Evolutionary conservation across 2,888 invertebrate species (phyloP).

Genomic region (Melipona beecheii): DNA sequence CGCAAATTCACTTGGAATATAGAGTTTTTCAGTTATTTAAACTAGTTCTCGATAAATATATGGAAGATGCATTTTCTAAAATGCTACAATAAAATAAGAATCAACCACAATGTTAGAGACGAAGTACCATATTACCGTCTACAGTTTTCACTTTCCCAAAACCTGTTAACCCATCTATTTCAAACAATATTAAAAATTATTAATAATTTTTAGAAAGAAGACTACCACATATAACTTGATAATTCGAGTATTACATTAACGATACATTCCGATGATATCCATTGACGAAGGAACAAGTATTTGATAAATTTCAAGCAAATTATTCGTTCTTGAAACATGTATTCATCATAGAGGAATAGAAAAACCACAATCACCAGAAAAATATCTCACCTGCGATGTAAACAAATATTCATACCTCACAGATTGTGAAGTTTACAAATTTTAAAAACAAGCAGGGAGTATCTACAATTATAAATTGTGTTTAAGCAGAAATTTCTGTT

Average conservation of each 20-base stretch:
- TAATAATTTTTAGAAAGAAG: constrained; percentile 41
- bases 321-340: constrained; percentile 44
- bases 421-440: constrained; percentile 41
- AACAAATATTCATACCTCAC: constrained; percentile 44
- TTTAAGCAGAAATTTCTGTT: constrained; percentile 32
- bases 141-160: constrained; percentile 30
- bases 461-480: constrained; percentile 36
- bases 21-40: constrained; percentile 30
- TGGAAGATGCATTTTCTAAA: constrained; percentile 36
- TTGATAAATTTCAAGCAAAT: constrained; percentile 44
- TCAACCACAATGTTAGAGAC: constrained; percentile 51
- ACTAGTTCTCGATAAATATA: constrained; percentile 30
- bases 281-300: constrained; percentile 31
- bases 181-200: constrained; percentile 25
- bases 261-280: constrained; percentile 14
- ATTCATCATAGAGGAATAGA: constrained; percentile 52
- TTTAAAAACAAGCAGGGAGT: constrained; percentile 49
- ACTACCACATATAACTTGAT: constrained; percentile 44
- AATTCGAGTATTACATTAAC: constrained; percentile 34
- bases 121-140: constrained; percentile 44
- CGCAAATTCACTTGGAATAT: constrained; percentile 28
- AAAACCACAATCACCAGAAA: constrained; percentile 64
- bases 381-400: constrained; percentile 67
- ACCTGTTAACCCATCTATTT: constrained; percentile 47
- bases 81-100: constrained; percentile 46